Conservation (phyloP, 1,140 invertebrate genomes). For the Drosophila leontia region DNA sequence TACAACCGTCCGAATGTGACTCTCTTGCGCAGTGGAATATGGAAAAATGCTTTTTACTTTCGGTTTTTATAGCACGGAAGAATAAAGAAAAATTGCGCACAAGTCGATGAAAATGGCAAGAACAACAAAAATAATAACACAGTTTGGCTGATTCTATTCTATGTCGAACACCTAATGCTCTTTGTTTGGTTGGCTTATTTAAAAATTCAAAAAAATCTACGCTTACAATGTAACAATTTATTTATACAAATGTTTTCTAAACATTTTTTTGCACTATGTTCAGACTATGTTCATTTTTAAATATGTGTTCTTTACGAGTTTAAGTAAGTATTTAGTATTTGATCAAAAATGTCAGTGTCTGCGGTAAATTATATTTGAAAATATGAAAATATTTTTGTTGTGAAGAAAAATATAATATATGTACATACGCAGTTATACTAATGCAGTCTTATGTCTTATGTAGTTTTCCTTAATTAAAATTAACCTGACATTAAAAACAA, state of each 20-base stretch:
- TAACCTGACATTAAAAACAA: not conserved
- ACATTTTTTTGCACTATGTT: not conserved
- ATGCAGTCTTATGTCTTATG: not conserved
- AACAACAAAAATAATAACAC: slow-evolving; percentile 59
- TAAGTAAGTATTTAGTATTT: not conserved
- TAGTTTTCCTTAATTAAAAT: not conserved
- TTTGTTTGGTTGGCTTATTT: slow-evolving; percentile 6
- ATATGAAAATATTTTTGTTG: not conserved
- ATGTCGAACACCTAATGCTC: slow-evolving; percentile 31
- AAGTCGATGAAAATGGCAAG: slow-evolving; percentile 66
- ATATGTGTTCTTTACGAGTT: not conserved
- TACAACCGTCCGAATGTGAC: slow-evolving; percentile 59
- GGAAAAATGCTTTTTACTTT: slow-evolving; percentile 78
- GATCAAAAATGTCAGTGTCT: not conserved
- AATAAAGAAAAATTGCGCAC: slow-evolving; percentile 80
- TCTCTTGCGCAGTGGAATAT: slow-evolving; percentile 77
- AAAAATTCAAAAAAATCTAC: too few relatives aligned
- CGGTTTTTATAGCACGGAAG: slow-evolving; percentile 79
- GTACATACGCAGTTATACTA: not conserved
- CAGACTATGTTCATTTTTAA: not conserved
- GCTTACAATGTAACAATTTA: not conserved
- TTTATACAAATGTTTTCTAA: not conserved
- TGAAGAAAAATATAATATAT: not conserved
- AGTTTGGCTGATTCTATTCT: slow-evolving; percentile 21
- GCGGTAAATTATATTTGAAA: not conserved